A percentile compares a stretch with the other conserved stretches of the same genome.
phyloP scores from a whole-genome alignment of 2,113 vertebrate genomes.

The Ranitomeya imitator region DNA sequence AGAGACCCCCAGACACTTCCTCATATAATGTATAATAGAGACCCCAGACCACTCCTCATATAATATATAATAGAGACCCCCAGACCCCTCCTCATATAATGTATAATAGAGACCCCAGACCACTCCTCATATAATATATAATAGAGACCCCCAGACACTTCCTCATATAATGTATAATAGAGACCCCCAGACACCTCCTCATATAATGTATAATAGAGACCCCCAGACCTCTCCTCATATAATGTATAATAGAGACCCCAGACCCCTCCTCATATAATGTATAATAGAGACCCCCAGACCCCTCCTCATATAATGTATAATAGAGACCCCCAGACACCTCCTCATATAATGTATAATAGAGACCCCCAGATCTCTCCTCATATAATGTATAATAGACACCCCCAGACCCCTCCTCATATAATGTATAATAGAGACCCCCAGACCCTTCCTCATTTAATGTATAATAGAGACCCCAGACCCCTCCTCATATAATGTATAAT shows the following conservation, averaged over 20 bases:
- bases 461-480: neutral
- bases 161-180: too few species aligned
- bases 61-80: too few species aligned
- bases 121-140: too few species aligned
- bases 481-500: too few species aligned
- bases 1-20: neutral
- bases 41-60: neutral
- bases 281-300: neutral
- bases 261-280: neutral
- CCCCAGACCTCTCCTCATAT: neutral
- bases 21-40: too few species aligned
- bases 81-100: neutral
- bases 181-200: neutral
- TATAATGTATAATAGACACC: too few species aligned
- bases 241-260: too few species aligned
- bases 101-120: neutral
- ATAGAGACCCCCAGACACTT: neutral
- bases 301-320: too few species aligned
- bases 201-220: too few species aligned
- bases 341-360: too few species aligned
- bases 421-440: too few species aligned
- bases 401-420: neutral
- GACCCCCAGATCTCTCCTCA: neutral
- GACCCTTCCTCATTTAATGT: too few species aligned
- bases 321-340: neutral